A percentile compares a stretch with the other conserved stretches of the same genome.
Evolutionary conservation across 92 coral and sea anemone genomes (phyloP).

Genomic region (Zoanthus sociatus): DNA sequence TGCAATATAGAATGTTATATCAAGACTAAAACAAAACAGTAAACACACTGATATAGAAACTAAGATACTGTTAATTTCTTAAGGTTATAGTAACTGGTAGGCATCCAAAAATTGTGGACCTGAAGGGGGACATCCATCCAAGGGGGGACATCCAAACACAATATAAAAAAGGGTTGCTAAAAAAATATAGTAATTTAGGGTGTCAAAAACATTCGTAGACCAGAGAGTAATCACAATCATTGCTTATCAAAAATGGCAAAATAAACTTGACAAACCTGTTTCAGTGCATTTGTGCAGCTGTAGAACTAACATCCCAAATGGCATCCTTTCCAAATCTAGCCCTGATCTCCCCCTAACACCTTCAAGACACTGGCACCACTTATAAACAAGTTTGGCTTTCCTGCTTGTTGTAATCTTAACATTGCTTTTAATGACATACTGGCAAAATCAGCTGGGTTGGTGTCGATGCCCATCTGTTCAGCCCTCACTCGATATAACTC

Average conservation of each 20-base stretch:
- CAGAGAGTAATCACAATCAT: not conserved
- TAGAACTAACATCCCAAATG: constrained; percentile 28
- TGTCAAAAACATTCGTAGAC: not conserved
- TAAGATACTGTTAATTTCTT: too few species aligned
- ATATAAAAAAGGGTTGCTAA: not conserved
- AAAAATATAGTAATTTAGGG: constrained; percentile 2
- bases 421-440: not conserved
- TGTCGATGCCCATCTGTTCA: constrained; percentile 23
- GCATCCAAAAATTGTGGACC: not conserved
- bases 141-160: too few species aligned
- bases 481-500: not conserved
- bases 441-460: not conserved
- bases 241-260: not conserved
- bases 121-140: constrained; percentile 8
- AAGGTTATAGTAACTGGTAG: not conserved
- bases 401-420: constrained; percentile 22
- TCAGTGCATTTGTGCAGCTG: constrained; percentile 29
- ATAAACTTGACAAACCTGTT: constrained; percentile 14
- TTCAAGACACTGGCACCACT: constrained; percentile 27
- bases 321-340: constrained; percentile 55
- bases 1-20: too few species aligned
- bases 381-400: constrained; percentile 34
- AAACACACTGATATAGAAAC: too few species aligned
- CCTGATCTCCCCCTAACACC: constrained; percentile 50
- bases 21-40: too few species aligned